Evolutionary conservation across 2,113 vertebrate genomes (phyloP), one percentile per base, ranked within the genome.

Genomic region (Cyanistes caeruleus): DNA sequence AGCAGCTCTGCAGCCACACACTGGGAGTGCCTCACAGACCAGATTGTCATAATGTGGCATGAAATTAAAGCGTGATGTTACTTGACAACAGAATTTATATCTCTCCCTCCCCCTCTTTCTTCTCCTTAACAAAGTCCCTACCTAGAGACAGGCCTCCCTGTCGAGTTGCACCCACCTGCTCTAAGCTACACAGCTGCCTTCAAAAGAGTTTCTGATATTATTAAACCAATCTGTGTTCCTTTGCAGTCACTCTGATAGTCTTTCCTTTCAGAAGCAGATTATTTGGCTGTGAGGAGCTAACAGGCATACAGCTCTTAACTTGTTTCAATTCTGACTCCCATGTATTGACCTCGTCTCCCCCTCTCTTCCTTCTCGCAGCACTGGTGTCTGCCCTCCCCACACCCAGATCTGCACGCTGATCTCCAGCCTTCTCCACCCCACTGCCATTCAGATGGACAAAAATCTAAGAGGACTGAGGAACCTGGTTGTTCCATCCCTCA

Each of bases 11-110:
- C 86, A 88, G 88, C 86, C 86, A 16, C 92, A 76, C 89, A 64
- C 86, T 75, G 77, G 84, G 96, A 96, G 87, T 55, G 85, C 96
- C 85, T 95, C 68, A 59, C 94, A 95, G 58, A 84, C 89, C 95
- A 95, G 95, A 94, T 89, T 90, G 94, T 92, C 95, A 93, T 97
- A 97, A 97, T 86, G 94, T 96, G 96, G 85, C 97, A 95, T 97
- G 97, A 98, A 97, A 97, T 98, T 97, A 97, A 97, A 97, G 95
- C 63, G 33, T 74, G 81, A 74, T 90, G 94, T 95, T 96, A 74
- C 96, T 95, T 73, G 69, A 90, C 86, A 78, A 95, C 95, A 95
- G 97, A 96, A 92, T 93, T 93, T 92, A 91, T 72, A 58, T 89
- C 92, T 94, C 74, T 65, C 80, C 84, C 60, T 46, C 31, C 39